A percentile compares a stretch with the other conserved stretches of the same genome.
Conservation (phyloP, 2,888 invertebrate genomes). For the Eueremaeus valkanovi region DNA sequence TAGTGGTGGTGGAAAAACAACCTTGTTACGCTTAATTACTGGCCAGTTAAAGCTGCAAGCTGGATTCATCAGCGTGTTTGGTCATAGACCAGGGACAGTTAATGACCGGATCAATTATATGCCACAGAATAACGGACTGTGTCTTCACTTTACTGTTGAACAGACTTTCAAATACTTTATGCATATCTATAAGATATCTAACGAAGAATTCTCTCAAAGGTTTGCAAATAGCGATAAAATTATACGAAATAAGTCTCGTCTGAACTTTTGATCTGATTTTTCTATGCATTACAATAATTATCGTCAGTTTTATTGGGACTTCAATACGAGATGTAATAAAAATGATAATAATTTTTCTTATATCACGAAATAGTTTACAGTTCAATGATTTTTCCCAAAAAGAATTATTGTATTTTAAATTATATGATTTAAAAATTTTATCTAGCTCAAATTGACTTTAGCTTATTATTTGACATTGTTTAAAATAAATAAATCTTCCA, state of each 20-base stretch:
- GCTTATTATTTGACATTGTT: no score
- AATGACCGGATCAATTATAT: conserved; percentile 36
- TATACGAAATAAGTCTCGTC: background rate
- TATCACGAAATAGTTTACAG: no score
- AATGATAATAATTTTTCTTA: no score
- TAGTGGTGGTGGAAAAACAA: conserved; percentile 40
- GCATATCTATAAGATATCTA: conserved; percentile 33
- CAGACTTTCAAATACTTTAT: conserved; percentile 36
- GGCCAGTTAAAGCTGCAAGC: conserved; percentile 23
- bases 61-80: conserved; percentile 29
- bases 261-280: no score
- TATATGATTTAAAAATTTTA: no score
- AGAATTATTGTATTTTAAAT: no score
- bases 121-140: conserved; percentile 37
- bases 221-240: background rate
- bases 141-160: conserved; percentile 33
- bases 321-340: no score
- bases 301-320: no score
- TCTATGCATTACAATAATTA: no score
- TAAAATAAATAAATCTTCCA: no score
- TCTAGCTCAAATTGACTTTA: no score
- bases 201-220: conserved; percentile 24
- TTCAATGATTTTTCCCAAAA: no score
- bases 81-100: conserved; percentile 28
- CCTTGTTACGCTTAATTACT: conserved; percentile 33